A percentile compares a stretch with the other conserved stretches of the same genome.
These are phyloP conservation scores for Phylloscopus collybita DNA, from an alignment of 2,797 vertebrate species.

Conservation along the genomic window DNA sequence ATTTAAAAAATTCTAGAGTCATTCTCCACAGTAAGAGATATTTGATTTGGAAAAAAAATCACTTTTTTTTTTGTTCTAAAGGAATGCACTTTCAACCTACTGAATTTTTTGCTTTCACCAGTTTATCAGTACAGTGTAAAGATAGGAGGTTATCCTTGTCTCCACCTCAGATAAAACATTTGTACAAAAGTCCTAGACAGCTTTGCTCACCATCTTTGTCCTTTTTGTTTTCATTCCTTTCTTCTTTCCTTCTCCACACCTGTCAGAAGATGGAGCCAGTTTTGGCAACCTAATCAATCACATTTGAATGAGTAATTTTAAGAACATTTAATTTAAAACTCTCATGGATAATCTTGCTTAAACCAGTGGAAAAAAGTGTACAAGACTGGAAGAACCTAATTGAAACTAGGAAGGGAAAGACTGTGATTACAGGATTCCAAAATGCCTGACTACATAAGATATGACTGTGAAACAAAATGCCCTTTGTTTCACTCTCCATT, in stretches of 20 bases:
- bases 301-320: background rate
- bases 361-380: background rate
- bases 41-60: background rate
- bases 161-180: background rate
- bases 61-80: background rate
- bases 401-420: slow-evolving; percentile 20
- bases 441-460: slow-evolving; percentile 61
- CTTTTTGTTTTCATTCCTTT: background rate
- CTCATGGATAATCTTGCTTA: slow-evolving; percentile 5
- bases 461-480: slow-evolving; percentile 13
- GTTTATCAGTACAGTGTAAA: background rate
- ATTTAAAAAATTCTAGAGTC: background rate
- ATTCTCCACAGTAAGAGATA: background rate
- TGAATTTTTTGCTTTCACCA: background rate
- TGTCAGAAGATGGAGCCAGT: background rate
- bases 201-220: background rate
- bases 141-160: background rate
- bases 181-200: background rate
- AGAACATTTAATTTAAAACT: background rate
- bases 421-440: slow-evolving; percentile 16
- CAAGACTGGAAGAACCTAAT: background rate
- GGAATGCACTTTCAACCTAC: background rate
- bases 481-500: slow-evolving; percentile 49
- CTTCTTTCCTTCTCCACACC: background rate
- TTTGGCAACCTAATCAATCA: background rate